These are phyloP conservation scores for Chromobotia macracanthus DNA, from an alignment of 2,797 vertebrate genomes.

Conservation along the genomic window DNA sequence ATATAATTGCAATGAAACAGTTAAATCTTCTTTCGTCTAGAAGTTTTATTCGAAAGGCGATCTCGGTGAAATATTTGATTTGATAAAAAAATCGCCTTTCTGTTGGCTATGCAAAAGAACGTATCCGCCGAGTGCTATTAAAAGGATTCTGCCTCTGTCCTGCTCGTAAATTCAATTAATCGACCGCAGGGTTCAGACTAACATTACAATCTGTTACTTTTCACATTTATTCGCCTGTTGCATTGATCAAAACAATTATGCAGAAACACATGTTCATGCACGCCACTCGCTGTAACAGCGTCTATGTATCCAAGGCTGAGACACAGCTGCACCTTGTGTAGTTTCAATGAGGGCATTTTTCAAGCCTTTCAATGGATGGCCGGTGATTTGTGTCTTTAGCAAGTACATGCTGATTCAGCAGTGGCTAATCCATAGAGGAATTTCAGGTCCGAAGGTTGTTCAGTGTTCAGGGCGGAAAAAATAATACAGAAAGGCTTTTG, in stretches of 20 bases:
- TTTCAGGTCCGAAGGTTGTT: slow-evolving; percentile 36
- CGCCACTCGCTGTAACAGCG: background rate
- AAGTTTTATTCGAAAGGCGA: background rate
- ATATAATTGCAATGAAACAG: background rate
- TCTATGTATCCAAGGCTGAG: background rate
- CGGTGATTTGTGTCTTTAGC: slow-evolving; percentile 70
- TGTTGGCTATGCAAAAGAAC: background rate
- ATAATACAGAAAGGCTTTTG: slow-evolving; percentile 3
- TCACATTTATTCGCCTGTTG: background rate
- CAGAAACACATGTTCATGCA: background rate
- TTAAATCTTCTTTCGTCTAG: background rate
- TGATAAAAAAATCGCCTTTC: background rate
- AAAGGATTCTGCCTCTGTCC: background rate
- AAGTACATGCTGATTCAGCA: slow-evolving; percentile 73
- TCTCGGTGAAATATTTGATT: background rate
- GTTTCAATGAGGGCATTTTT: slow-evolving; percentile 44
- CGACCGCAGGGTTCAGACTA: background rate
- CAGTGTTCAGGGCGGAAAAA: background rate
- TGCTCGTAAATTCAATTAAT: background rate
- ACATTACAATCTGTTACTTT: background rate
- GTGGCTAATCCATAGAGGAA: slow-evolving; percentile 52
- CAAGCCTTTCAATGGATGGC: slow-evolving; percentile 56
- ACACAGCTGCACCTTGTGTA: background rate
- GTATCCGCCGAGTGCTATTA: background rate
- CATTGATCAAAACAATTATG: background rate